Evolutionary conservation across 2,113 vertebrate genomes (phyloP).

Genomic region (Ceyx margarethae): DNA sequence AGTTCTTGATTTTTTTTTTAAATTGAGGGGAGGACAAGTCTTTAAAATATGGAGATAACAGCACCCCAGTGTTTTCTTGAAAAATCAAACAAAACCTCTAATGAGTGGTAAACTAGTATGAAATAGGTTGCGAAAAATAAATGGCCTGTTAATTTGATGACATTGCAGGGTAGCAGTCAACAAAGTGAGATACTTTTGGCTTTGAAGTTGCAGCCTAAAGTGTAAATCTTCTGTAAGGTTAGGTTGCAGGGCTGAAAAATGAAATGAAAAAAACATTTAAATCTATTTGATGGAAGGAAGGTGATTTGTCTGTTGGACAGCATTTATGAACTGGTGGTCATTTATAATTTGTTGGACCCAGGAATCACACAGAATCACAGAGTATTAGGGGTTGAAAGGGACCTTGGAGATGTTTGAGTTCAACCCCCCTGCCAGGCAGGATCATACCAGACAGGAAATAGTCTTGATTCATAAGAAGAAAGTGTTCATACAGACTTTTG

Average conservation of each 20-base stretch:
- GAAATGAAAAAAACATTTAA: not conserved
- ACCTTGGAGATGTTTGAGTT: too few relatives aligned
- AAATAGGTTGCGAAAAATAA: not conserved
- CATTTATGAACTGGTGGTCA: not conserved
- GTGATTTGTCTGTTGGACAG: not conserved
- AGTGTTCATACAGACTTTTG: not conserved
- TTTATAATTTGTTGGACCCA: not conserved
- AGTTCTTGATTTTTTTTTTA: not conserved
- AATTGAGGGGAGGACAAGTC: fast-evolving
- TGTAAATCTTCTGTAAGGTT: not conserved
- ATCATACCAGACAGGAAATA: not conserved
- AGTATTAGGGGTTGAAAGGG: too few relatives aligned
- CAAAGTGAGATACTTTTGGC: not conserved
- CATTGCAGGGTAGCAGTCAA: not conserved
- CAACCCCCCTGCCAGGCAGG: too few relatives aligned
- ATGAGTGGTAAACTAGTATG: not conserved
- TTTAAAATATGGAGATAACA: not conserved
- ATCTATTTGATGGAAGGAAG: not conserved
- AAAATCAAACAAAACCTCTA: not conserved
- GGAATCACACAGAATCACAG: too few relatives aligned
- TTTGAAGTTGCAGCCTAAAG: not conserved
- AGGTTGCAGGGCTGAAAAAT: not conserved
- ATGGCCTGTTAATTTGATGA: not conserved
- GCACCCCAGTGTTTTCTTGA: not conserved
- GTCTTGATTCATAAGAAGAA: not conserved